Percentiles rank a stretch among this genome's conserved stretches.
phyloP scores from a whole-genome alignment of 2,113 vertebrate genomes.

The Stomatorhinus ivindoensis region DNA sequence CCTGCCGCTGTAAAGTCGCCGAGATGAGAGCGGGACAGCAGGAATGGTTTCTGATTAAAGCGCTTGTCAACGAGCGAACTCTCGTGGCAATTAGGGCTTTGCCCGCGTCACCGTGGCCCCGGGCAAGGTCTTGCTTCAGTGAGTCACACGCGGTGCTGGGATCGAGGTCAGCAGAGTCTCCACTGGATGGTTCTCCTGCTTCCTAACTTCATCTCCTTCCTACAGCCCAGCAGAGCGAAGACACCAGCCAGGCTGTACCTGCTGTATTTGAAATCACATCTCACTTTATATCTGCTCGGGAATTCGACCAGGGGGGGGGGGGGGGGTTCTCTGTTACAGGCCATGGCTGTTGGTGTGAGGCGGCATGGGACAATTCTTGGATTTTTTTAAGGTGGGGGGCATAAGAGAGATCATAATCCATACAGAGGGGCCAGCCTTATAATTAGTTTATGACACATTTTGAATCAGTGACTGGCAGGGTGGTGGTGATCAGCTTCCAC shows the following conservation, averaged over 20 bases:
- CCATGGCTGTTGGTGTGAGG: background rate
- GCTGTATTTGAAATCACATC: background rate
- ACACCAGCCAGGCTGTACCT: background rate
- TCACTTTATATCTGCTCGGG: background rate
- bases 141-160: background rate
- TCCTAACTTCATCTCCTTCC: background rate
- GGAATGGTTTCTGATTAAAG: slow-evolving; percentile 29
- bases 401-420: too few relatives aligned
- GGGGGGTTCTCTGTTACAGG: background rate
- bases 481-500: background rate
- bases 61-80: slow-evolving; percentile 27
- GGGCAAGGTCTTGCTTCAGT: background rate
- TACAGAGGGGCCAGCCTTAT: background rate
- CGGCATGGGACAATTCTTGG: background rate
- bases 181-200: background rate
- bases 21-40: slow-evolving; percentile 16
- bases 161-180: background rate
- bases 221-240: background rate
- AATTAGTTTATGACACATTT: background rate
- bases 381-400: too few relatives aligned
- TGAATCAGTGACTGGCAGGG: background rate
- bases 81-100: slow-evolving; percentile 32
- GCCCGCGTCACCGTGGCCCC: background rate
- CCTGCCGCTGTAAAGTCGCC: background rate
- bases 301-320: background rate